Percentiles rank a stretch among this genome's conserved stretches.
Evolutionary conservation across 2,888 invertebrate genomes (phyloP).

Genomic region (Calephelis perditalis): DNA sequence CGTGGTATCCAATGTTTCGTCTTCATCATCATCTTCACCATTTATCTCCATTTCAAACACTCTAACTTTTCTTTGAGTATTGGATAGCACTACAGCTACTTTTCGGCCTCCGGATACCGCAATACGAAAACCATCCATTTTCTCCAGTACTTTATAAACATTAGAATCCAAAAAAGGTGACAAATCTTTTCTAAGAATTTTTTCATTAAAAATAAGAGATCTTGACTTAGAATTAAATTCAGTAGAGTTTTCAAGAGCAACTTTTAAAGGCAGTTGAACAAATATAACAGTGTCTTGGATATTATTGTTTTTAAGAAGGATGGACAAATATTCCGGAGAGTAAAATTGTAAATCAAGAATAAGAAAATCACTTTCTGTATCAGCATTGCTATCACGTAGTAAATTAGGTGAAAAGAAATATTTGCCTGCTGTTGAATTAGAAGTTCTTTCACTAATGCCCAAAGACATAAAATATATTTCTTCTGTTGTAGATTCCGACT

Average conservation of each 20-base stretch:
- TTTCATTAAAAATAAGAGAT: conserved; percentile 59
- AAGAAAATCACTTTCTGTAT: conserved; percentile 42
- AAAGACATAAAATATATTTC: conserved; percentile 74
- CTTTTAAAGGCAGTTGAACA: conserved; percentile 66
- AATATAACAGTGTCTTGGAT: conserved; percentile 63
- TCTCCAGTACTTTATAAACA: conserved; percentile 80
- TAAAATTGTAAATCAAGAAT: conserved; percentile 87
- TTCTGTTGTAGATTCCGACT: conserved; percentile 51
- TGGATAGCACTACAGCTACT: conserved; percentile 91
- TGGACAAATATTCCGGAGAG: conserved; percentile 83
- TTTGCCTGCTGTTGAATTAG: conserved; percentile 67
- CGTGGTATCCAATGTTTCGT: conserved; percentile 72
- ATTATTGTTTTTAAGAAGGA: conserved; percentile 79
- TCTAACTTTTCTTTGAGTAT: conserved; percentile 87
- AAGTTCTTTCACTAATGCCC: conserved; percentile 55
- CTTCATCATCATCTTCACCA: conserved; percentile 93
- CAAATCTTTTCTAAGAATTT: conserved; percentile 70
- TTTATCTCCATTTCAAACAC: conserved; percentile 96
- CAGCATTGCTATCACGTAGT: conserved; percentile 46
- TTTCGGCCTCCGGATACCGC: conserved; percentile 91
- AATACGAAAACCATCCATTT: conserved; percentile 82
- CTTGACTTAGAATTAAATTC: conserved; percentile 60
- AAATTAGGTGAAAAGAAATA: conserved; percentile 71
- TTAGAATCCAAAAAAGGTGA: conserved; percentile 72
- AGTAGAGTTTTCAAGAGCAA: conserved; percentile 61